Percentiles rank a stretch among this genome's conserved stretches.
Evolutionary conservation across 1,140 invertebrate species (phyloP).

Genomic region (Pseudomyrmex gracilis): DNA sequence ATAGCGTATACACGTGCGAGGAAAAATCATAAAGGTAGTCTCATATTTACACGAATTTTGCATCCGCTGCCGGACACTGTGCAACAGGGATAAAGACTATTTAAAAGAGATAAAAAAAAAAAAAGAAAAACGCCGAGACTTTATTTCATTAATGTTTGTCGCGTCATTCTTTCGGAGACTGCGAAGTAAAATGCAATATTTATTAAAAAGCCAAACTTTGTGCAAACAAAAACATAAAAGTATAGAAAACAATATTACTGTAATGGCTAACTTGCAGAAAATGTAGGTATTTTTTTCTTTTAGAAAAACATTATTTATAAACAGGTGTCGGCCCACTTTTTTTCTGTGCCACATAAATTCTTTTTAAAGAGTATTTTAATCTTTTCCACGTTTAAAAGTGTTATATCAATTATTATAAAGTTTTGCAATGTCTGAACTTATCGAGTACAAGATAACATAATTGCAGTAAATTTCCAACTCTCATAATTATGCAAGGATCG

Average conservation of each 20-base stretch:
- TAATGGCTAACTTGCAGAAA: background rate
- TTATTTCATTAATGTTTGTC: slow-evolving; percentile 53
- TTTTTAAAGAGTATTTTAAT: too few relatives aligned
- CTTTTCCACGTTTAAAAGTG: background rate
- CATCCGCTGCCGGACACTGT: slow-evolving; percentile 5
- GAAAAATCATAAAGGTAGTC: slow-evolving; percentile 36
- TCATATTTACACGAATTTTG: slow-evolving; percentile 44
- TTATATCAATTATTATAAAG: background rate
- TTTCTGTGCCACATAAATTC: too few relatives aligned
- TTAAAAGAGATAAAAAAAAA: slow-evolving; percentile 4
- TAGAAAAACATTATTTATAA: too few relatives aligned
- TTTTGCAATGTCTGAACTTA: background rate
- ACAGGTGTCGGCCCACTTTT: too few relatives aligned
- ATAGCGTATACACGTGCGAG: slow-evolving; percentile 14
- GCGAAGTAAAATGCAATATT: slow-evolving; percentile 23
- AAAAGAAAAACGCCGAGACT: slow-evolving; percentile 44
- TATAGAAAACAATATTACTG: background rate
- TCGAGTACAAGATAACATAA: background rate
- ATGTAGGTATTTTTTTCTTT: too few relatives aligned
- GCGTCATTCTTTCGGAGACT: slow-evolving; percentile 2
- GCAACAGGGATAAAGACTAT: slow-evolving; percentile 3
- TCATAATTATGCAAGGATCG: background rate
- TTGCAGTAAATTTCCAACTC: background rate
- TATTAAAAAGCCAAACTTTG: slow-evolving; percentile 20
- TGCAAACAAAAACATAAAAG: too few relatives aligned